Evolutionary conservation across 2,888 invertebrate genomes (phyloP).

Genomic region (Ennomos erosarius): DNA sequence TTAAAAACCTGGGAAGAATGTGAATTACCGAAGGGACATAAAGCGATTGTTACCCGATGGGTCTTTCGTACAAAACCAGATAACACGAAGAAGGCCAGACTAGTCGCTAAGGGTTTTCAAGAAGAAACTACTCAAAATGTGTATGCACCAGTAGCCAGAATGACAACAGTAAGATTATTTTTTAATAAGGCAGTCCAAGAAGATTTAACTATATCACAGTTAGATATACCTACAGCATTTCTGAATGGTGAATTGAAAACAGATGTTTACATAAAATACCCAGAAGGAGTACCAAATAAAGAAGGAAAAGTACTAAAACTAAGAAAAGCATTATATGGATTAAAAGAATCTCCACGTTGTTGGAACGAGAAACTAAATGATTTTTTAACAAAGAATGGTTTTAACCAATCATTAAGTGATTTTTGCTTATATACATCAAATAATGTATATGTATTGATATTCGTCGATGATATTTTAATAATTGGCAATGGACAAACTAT

Average conservation of each 20-base stretch:
- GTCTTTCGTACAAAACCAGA: slow-evolving; percentile 37
- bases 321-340: slow-evolving; percentile 30
- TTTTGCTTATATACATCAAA: slow-evolving; percentile 10
- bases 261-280: slow-evolving; percentile 26
- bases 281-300: slow-evolving; percentile 21
- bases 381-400: slow-evolving; percentile 20
- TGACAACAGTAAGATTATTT: slow-evolving; percentile 15
- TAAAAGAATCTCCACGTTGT: slow-evolving; percentile 33
- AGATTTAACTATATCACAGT: slow-evolving; percentile 14
- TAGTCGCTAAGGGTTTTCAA: slow-evolving; percentile 37
- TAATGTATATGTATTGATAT: slow-evolving; percentile 21
- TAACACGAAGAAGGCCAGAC: slow-evolving; percentile 37
- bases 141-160: slow-evolving; percentile 24
- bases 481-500: slow-evolving; percentile 12
- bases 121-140: slow-evolving; percentile 1
- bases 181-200: slow-evolving; percentile 24
- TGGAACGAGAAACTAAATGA: slow-evolving; percentile 35
- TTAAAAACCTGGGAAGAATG: slow-evolving; percentile 19
- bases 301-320: slow-evolving; percentile 8
- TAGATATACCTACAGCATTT: slow-evolving; percentile 23
- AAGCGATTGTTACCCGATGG: slow-evolving; percentile 39
- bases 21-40: slow-evolving; percentile 9
- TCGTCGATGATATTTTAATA: slow-evolving; percentile 1
- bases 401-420: slow-evolving; percentile 21
- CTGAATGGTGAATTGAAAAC: slow-evolving; percentile 23